These are phyloP conservation scores for Noctua pronuba DNA, from an alignment of 2,888 invertebrate genomes.

Conservation along the genomic window DNA sequence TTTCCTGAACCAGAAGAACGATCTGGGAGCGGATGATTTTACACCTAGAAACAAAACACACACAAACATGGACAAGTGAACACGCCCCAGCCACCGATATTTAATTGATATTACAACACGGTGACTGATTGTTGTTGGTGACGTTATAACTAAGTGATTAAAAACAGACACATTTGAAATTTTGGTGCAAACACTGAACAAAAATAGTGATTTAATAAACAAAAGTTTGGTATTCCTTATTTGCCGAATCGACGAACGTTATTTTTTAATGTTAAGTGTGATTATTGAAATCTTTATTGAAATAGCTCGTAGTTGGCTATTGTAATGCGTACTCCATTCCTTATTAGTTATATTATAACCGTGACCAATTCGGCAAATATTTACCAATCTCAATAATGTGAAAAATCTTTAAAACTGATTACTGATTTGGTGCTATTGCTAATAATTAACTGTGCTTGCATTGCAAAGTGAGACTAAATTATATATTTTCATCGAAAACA, in stretches of 20 bases:
- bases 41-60: conserved; percentile 89
- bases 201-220: conserved; percentile 46
- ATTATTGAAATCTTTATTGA: neutral
- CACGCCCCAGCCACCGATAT: conserved; percentile 79
- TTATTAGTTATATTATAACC: neutral
- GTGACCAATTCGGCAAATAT: conserved; percentile 62
- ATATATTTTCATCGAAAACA: conserved; percentile 48
- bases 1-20: conserved; percentile 91
- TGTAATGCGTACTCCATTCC: neutral
- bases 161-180: conserved; percentile 42
- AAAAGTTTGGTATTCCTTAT: conserved; percentile 43
- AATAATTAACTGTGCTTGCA: conserved; percentile 58
- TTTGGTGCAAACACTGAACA: conserved; percentile 64
- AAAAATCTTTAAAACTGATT: conserved; percentile 30
- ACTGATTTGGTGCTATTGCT: conserved; percentile 62
- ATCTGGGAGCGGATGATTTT: conserved; percentile 90
- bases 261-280: neutral
- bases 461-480: conserved; percentile 62
- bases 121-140: conserved; percentile 62
- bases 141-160: conserved; percentile 53
- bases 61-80: conserved; percentile 83
- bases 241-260: conserved; percentile 50
- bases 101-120: conserved; percentile 58
- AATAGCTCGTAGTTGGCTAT: neutral
- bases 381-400: conserved; percentile 5